Conservation (phyloP, 2,797 vertebrate genomes). For the Falco rusticolus region DNA sequence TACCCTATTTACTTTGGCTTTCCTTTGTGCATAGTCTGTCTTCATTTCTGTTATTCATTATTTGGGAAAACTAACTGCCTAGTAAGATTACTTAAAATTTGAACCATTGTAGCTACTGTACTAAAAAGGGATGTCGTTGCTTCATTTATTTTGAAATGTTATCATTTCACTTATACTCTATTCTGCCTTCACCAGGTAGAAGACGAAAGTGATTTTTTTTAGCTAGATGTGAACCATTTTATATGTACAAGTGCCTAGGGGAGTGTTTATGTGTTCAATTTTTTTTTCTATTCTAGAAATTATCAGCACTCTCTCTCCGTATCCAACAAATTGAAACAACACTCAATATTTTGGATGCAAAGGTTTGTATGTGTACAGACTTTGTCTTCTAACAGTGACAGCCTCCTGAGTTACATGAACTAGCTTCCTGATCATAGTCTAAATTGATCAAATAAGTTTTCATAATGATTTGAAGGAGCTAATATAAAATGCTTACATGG, state of each 20-base stretch:
- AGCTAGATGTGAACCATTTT: background rate
- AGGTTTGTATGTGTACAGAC: constrained; percentile 80
- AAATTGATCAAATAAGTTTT: background rate
- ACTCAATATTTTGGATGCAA: constrained; percentile 96
- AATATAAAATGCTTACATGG: background rate
- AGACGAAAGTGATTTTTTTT: background rate
- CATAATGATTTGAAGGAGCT: background rate
- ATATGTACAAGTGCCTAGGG: background rate
- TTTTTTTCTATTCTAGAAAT: constrained; percentile 85
- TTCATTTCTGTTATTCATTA: background rate
- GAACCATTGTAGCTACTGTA: background rate
- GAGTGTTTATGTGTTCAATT: background rate
- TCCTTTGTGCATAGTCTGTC: background rate
- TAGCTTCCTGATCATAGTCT: background rate
- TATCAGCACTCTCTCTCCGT: constrained; percentile 91
- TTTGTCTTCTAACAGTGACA: background rate
- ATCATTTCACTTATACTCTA: background rate
- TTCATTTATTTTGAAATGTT: background rate
- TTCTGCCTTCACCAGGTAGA: background rate
- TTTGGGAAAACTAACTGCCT: background rate
- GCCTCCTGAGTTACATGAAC: background rate
- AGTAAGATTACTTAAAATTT: background rate
- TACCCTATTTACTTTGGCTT: background rate
- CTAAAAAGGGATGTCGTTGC: background rate
- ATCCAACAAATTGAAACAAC: constrained; percentile 99